A percentile compares a stretch with the other conserved stretches of the same genome.
Evolutionary conservation across 2,888 invertebrate genomes (phyloP).

Genomic region (Chrysolina oricalcia): DNA sequence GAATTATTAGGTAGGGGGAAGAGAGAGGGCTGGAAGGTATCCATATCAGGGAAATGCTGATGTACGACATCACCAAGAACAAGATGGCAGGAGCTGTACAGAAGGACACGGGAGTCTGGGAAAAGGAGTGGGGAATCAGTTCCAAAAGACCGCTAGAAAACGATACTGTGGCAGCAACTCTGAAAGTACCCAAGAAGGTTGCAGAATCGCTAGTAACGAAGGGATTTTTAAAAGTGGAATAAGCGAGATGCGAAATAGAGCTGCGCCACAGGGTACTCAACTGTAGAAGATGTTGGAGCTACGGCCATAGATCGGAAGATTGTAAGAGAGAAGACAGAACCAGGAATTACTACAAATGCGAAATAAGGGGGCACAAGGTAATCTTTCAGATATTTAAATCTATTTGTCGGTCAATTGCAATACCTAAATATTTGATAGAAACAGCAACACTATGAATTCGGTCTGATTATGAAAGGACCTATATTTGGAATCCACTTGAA

Average conservation of each 20-base stretch:
- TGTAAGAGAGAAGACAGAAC: slow-evolving; percentile 2
- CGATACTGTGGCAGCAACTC: background rate
- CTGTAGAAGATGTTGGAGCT: background rate
- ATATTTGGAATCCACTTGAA: too few relatives aligned
- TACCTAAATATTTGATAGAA: too few relatives aligned
- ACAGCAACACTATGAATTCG: too few relatives aligned
- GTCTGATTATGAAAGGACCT: too few relatives aligned
- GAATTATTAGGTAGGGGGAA: too few relatives aligned
- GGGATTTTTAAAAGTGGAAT: background rate
- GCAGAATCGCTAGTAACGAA: background rate
- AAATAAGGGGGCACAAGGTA: too few relatives aligned
- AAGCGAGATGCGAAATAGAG: background rate
- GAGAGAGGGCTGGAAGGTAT: background rate
- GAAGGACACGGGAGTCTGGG: background rate
- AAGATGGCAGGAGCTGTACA: background rate
- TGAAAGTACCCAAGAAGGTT: background rate
- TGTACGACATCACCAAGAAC: background rate
- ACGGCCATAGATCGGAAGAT: too few relatives aligned
- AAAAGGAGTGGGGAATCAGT: background rate
- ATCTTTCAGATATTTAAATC: too few relatives aligned
- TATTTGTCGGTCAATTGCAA: too few relatives aligned
- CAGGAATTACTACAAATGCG: too few relatives aligned
- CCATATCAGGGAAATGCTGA: slow-evolving; percentile 10
- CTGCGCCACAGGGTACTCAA: background rate
- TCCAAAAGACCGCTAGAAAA: background rate